Percentiles rank a stretch among this genome's conserved stretches.
These are phyloP conservation scores for Leuciscus idus DNA, from an alignment of 2,113 vertebrate genomes.

Conservation along the genomic window DNA sequence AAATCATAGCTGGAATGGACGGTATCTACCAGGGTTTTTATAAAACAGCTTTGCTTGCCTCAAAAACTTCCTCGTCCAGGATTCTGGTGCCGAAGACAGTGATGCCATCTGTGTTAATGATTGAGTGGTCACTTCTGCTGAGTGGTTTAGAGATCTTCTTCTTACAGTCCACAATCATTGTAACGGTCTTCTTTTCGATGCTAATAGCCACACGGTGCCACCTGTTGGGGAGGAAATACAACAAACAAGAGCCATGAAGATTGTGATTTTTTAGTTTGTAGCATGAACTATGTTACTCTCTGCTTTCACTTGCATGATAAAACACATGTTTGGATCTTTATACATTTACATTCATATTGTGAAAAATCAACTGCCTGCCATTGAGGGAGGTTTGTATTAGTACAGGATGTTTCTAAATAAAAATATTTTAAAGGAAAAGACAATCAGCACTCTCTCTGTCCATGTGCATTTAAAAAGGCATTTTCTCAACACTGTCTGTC, in stretches of 20 bases:
- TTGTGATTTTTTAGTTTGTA: neutral
- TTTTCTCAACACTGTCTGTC: neutral
- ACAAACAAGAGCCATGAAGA: neutral
- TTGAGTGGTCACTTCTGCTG: conserved; percentile 80
- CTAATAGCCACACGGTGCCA: conserved; percentile 99
- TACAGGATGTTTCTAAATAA: conserved; percentile 6
- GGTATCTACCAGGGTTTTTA: neutral
- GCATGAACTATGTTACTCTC: neutral
- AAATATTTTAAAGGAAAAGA: neutral
- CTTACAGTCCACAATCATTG: conserved; percentile 96
- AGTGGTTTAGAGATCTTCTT: conserved; percentile 90
- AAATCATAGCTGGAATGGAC: neutral
- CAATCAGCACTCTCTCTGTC: neutral
- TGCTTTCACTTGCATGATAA: neutral
- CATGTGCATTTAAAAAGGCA: neutral
- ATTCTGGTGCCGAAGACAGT: conserved; percentile 96
- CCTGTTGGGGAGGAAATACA: conserved; percentile 67
- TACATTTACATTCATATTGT: neutral
- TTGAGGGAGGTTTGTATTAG: neutral
- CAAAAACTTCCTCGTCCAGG: conserved; percentile 95
- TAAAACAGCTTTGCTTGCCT: conserved; percentile 77
- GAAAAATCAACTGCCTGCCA: neutral
- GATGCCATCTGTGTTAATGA: conserved; percentile 92
- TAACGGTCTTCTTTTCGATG: conserved; percentile 92
- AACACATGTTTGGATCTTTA: neutral